Conservation (phyloP, 2,797 vertebrate species). For the Lepilemur septentrionalis region DNA sequence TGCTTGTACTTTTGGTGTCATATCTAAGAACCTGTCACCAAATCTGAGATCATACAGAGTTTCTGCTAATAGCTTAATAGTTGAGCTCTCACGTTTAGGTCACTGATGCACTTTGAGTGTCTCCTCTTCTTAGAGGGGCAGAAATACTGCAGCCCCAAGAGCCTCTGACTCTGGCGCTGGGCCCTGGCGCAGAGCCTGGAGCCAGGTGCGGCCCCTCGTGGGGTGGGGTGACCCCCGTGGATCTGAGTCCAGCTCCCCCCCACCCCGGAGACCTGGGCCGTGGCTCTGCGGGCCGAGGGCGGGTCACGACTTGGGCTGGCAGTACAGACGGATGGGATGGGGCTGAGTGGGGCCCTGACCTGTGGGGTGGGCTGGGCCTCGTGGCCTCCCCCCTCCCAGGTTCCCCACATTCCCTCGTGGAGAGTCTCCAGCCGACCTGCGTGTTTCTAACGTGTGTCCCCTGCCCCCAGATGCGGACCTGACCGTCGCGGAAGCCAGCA, state of each 20-base stretch:
- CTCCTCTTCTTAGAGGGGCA: background rate
- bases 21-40: background rate
- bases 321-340: background rate
- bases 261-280: too few relatives aligned
- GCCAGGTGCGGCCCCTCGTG: background rate
- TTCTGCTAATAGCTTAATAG: background rate
- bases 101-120: background rate
- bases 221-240: background rate
- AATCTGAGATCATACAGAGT: background rate
- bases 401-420: accelerated
- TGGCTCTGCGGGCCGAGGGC: background rate
- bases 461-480: conserved; percentile 87
- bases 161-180: background rate
- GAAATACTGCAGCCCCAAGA: accelerated
- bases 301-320: accelerated
- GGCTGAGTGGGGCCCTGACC: too few relatives aligned
- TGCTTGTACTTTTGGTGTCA: background rate
- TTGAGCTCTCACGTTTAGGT: background rate
- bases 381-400: too few relatives aligned
- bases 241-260: background rate
- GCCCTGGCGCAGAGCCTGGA: background rate
- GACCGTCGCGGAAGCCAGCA: conserved; percentile 89
- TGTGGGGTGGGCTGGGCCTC: background rate
- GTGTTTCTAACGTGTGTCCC: background rate
- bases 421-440: accelerated